These are phyloP conservation scores for Drosophila neotestacea DNA, from an alignment of 2,888 invertebrate species.

Conservation along the genomic window DNA sequence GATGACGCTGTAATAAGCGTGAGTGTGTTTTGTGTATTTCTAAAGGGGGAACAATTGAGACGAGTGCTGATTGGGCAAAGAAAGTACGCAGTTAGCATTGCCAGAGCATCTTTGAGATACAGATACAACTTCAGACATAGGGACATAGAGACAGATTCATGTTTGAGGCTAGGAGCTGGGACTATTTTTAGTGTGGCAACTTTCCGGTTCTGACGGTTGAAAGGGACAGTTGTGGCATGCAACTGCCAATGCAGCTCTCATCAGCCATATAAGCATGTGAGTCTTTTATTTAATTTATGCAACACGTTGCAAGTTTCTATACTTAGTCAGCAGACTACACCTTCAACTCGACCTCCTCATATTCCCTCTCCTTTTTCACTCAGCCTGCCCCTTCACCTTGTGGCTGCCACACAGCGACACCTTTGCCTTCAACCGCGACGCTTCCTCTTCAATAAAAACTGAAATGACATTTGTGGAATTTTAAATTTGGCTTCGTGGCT, in stretches of 20 bases:
- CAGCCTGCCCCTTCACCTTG: background rate
- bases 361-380: background rate
- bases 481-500: constrained; percentile 67
- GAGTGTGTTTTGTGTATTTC: constrained; percentile 25
- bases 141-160: background rate
- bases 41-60: constrained; percentile 21
- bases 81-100: constrained; percentile 59
- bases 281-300: constrained; percentile 67
- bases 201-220: constrained; percentile 41
- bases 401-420: constrained; percentile 27
- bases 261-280: background rate
- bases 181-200: constrained; percentile 47
- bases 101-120: constrained; percentile 15
- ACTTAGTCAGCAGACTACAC: constrained; percentile 6
- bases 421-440: constrained; percentile 27
- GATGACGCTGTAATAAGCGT: constrained; percentile 16
- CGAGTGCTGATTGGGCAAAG: constrained; percentile 45
- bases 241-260: constrained; percentile 5
- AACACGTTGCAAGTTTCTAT: constrained; percentile 64
- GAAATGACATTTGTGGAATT: constrained; percentile 79
- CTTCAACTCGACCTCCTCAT: constrained; percentile 4
- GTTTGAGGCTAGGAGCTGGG: background rate
- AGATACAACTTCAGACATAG: background rate
- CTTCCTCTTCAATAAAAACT: constrained; percentile 62
- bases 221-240: constrained; percentile 31